Conservation (phyloP, 2,888 invertebrate genomes). For the Proisotoma minuta region DNA sequence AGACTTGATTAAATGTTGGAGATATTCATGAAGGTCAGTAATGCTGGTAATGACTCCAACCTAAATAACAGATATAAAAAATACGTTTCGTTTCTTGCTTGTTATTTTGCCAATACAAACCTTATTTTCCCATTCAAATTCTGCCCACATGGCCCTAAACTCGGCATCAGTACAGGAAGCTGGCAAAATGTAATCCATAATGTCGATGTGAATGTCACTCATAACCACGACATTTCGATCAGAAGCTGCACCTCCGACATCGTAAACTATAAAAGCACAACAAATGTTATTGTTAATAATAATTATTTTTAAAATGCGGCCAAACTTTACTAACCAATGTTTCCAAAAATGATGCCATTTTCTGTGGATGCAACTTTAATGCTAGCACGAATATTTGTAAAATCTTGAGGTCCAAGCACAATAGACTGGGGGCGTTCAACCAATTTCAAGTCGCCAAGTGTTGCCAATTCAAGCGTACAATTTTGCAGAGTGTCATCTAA, state of each 20-base stretch:
- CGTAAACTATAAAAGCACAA: constrained; percentile 68
- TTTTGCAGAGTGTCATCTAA: constrained; percentile 90
- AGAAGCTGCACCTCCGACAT: constrained; percentile 84
- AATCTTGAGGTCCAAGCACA: constrained; percentile 93
- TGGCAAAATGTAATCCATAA: constrained; percentile 98
- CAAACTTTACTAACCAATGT: constrained; percentile 66
- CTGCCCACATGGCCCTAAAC: constrained; percentile 99
- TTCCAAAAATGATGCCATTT: constrained; percentile 99
- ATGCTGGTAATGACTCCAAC: constrained; percentile 84
- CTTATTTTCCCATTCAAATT: constrained; percentile 99
- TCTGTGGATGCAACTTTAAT: constrained; percentile 99
- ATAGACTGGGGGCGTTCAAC: constrained; percentile 96
- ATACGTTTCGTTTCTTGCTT: constrained; percentile 8
- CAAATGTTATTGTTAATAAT: neutral
- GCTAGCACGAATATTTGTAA: constrained; percentile 95
- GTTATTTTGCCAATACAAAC: constrained; percentile 51
- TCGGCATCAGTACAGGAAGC: constrained; percentile 90
- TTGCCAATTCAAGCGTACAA: constrained; percentile 94
- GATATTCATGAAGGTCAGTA: constrained; percentile 85
- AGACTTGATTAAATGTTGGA: constrained; percentile 82
- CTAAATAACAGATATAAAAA: constrained; percentile 5
- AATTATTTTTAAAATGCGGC: constrained; percentile 9
- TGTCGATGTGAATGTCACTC: constrained; percentile 99
- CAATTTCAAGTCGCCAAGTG: constrained; percentile 92
- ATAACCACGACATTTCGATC: constrained; percentile 96